Conservation (phyloP, 1,140 invertebrate genomes). For the Lordiphosa mommai region DNA sequence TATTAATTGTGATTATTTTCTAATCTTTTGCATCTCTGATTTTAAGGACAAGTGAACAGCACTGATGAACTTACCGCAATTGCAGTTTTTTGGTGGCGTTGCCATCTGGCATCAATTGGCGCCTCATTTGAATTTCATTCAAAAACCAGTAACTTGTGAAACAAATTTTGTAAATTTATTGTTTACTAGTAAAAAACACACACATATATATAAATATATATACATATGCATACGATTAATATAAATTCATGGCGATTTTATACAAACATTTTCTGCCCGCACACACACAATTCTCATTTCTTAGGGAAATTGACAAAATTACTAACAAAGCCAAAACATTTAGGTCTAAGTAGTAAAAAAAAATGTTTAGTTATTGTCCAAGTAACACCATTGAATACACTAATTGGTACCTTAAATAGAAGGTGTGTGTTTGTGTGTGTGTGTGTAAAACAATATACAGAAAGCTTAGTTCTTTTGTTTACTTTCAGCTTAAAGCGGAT, state of each 20-base stretch:
- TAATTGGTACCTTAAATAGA: constrained; percentile 13
- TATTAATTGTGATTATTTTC: too few species aligned
- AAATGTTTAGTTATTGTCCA: constrained; percentile 52
- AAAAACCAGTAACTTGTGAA: too few species aligned
- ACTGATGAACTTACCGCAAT: too few species aligned
- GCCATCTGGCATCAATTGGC: too few species aligned
- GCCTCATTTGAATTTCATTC: too few species aligned
- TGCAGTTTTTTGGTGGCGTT: too few species aligned
- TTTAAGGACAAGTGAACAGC: too few species aligned
- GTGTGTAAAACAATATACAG: constrained; percentile 28
- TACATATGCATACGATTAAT: constrained; percentile 35
- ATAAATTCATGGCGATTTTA: constrained; percentile 48
- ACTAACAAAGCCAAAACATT: constrained; percentile 12
- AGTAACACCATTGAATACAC: constrained; percentile 22
- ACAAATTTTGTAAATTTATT: neutral
- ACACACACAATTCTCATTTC: neutral
- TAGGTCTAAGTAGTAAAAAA: constrained; percentile 30
- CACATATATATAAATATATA: constrained; percentile 4
- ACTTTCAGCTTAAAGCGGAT: constrained; percentile 56
- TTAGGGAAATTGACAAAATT: constrained; percentile 1
- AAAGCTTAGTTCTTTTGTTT: constrained; percentile 29
- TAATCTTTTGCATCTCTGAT: too few species aligned
- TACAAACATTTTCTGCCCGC: constrained; percentile 1
- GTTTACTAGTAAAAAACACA: neutral
- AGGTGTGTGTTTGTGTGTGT: constrained; percentile 11